phyloP scores from a whole-genome alignment of 1,140 invertebrate species.

The Microplitis mediator region DNA sequence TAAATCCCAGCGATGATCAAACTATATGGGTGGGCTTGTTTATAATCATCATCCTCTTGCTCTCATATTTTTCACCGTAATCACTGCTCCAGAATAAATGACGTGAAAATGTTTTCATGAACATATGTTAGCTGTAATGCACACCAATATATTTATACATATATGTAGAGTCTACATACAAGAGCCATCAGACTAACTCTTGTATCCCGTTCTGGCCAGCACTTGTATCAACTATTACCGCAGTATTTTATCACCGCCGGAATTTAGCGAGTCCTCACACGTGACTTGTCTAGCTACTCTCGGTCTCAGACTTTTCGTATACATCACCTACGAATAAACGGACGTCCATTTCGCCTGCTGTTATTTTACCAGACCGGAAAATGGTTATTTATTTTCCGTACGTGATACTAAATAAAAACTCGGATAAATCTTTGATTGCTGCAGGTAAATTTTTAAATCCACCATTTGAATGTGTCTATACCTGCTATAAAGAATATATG shows the following conservation, averaged over 20 bases:
- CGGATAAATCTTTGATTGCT: too few species aligned
- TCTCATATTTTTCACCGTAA: not conserved
- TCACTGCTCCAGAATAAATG: not conserved
- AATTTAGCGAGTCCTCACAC: too few species aligned
- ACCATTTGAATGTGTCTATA: not conserved
- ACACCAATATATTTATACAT: not conserved
- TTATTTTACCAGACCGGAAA: too few species aligned
- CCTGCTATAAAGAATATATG: too few species aligned
- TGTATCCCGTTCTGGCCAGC: not conserved
- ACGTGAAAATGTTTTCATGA: conserved; percentile 11
- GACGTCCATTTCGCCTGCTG: too few species aligned
- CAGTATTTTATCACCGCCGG: too few species aligned
- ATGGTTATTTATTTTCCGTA: too few species aligned
- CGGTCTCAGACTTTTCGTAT: not conserved
- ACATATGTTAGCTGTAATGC: not conserved
- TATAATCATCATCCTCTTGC: not conserved
- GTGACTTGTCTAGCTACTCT: too few species aligned
- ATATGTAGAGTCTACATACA: not conserved
- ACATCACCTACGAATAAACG: too few species aligned
- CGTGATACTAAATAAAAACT: too few species aligned
- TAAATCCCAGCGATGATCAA: conserved; percentile 4
- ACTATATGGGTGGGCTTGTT: conserved; percentile 15
- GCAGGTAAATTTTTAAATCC: too few species aligned
- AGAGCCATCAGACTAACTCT: not conserved
- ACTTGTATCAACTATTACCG: too few species aligned